Conservation (phyloP, 2,797 vertebrate species). For the Toxotes lorentzi region DNA sequence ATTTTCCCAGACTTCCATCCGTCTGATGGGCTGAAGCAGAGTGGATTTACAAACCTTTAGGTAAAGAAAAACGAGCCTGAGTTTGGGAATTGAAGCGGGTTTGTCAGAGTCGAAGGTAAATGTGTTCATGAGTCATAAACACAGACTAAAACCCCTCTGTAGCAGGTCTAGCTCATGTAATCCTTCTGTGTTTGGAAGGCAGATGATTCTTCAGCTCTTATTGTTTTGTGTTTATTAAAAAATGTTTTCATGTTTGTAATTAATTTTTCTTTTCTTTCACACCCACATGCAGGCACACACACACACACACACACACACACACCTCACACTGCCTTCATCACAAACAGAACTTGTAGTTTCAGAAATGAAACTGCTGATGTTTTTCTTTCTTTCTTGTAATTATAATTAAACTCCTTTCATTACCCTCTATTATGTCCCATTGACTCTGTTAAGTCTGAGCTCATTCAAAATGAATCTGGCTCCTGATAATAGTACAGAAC, state of each 20-base stretch:
- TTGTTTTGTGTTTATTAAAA: background rate
- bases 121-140: background rate
- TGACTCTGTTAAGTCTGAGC: slow-evolving; percentile 50
- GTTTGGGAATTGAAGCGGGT: slow-evolving; percentile 6
- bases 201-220: background rate
- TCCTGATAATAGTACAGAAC: slow-evolving; percentile 33
- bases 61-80: slow-evolving; percentile 1
- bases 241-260: background rate
- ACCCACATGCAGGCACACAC: too few relatives aligned
- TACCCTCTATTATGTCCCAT: slow-evolving; percentile 66
- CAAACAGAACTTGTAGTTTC: slow-evolving; percentile 5
- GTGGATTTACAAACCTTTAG: slow-evolving; percentile 28
- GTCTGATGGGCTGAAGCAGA: background rate
- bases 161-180: slow-evolving; percentile 1
- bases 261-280: too few relatives aligned
- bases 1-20: background rate
- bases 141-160: background rate
- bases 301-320: too few relatives aligned
- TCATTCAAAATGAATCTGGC: slow-evolving; percentile 39
- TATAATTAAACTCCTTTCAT: slow-evolving; percentile 75
- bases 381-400: slow-evolving; percentile 53
- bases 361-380: slow-evolving; percentile 25
- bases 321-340: background rate
- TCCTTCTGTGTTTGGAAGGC: background rate
- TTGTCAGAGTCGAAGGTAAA: slow-evolving; percentile 26